Percentiles rank a stretch among this genome's conserved stretches.
phyloP scores from a whole-genome alignment of 37 sponge, comb jelly and placozoan species.

The Mnemiopsis leidyi region DNA sequence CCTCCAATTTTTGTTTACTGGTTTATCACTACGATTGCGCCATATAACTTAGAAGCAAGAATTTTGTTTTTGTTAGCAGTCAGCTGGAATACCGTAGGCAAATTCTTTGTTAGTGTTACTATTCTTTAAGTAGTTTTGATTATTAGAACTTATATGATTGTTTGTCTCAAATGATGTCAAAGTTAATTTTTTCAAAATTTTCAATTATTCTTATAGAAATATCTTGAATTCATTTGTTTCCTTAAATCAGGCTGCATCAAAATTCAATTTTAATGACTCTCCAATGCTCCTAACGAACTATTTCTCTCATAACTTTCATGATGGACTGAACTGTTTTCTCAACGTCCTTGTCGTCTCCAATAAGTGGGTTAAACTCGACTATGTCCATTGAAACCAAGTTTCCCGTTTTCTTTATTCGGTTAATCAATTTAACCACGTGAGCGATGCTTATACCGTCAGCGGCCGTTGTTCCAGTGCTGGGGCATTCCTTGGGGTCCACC shows the following conservation, averaged over 20 bases:
- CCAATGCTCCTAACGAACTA: background rate
- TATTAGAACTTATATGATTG: no score
- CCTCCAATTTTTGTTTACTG: no score
- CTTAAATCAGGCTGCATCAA: background rate
- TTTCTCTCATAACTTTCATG: constrained; percentile 58
- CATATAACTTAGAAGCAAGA: no score
- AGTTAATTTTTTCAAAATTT: constrained; percentile 22
- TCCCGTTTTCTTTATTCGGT: constrained; percentile 39
- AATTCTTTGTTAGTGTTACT: background rate
- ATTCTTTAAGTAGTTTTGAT: background rate
- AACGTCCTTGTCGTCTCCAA: constrained; percentile 43
- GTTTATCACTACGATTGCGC: no score
- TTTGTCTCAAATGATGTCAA: no score
- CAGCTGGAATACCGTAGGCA: no score
- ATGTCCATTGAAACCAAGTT: constrained; percentile 60
- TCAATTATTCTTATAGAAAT: background rate
- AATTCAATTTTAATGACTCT: no score
- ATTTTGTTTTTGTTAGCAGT: no score
- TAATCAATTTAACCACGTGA: constrained; percentile 45
- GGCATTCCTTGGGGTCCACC: constrained; percentile 39
- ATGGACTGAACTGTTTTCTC: constrained; percentile 59
- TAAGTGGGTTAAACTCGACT: constrained; percentile 59
- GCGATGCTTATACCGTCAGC: constrained; percentile 6
- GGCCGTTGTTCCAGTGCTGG: constrained; percentile 49
- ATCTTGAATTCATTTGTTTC: background rate